Percentiles rank a stretch among this genome's conserved stretches.
phyloP scores from a whole-genome alignment of 1,140 invertebrate genomes.

The Chymomyza costata region DNA sequence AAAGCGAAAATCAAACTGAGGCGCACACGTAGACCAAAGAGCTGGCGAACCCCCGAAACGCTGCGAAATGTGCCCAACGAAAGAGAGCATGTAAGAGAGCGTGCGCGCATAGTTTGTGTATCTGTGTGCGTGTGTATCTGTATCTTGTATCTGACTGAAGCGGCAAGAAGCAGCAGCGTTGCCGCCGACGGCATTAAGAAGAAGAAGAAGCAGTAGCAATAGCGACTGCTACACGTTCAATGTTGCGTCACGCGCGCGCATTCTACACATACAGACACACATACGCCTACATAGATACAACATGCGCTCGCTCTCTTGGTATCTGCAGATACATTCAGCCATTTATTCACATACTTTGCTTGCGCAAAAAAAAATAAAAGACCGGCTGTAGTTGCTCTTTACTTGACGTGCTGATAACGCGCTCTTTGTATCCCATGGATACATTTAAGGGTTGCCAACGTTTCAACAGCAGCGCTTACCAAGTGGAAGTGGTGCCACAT shows the following conservation, averaged over 20 bases:
- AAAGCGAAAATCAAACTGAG: constrained; percentile 74
- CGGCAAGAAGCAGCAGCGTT: constrained; percentile 46
- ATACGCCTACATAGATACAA: constrained; percentile 9
- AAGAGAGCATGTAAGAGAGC: constrained; percentile 8
- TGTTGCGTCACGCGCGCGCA: constrained; percentile 57
- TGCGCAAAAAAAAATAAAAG: constrained; percentile 56
- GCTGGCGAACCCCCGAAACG: constrained; percentile 41
- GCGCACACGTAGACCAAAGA: constrained; percentile 43
- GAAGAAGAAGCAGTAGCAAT: constrained; percentile 9
- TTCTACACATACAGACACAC: constrained; percentile 1
- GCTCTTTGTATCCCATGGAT: constrained; percentile 41
- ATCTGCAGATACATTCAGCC: constrained; percentile 41
- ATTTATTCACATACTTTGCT: constrained; percentile 20
- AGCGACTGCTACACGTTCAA: constrained; percentile 31
- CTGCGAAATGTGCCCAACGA: constrained; percentile 9
- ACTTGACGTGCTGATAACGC: constrained; percentile 15
- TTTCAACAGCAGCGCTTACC: constrained; percentile 12
- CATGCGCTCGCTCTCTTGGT: constrained; percentile 9
- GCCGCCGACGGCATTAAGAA: constrained; percentile 24
- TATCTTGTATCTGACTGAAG: constrained; percentile 45
- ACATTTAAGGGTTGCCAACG: constrained; percentile 50
- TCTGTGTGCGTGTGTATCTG: constrained; percentile 54
- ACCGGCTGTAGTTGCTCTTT: constrained; percentile 41
- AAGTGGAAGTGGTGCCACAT: constrained; percentile 34
- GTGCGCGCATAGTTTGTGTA: constrained; percentile 20